Evolutionary conservation across 2,797 vertebrate genomes (phyloP).

Genomic region (Euphonia xanthogaster): DNA sequence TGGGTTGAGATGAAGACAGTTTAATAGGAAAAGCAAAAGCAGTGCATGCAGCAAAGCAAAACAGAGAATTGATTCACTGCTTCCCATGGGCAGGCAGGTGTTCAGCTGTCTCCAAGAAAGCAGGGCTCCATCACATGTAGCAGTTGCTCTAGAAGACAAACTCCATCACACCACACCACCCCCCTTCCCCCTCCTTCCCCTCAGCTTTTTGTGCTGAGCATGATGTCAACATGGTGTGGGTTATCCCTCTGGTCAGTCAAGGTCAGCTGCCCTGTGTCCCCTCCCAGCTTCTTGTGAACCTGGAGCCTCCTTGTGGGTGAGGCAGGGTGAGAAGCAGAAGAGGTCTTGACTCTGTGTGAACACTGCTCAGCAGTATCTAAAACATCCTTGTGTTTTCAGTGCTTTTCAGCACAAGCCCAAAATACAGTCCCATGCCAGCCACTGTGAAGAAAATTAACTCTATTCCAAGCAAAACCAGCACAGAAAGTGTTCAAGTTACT

Average conservation of each 20-base stretch:
- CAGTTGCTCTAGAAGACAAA: neutral
- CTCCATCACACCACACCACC: neutral
- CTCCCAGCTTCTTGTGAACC: neutral
- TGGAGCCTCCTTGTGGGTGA: neutral
- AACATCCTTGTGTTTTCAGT: neutral
- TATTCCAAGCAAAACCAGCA: neutral
- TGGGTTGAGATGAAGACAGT: neutral
- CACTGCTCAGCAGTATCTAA: neutral
- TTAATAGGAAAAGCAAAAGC: neutral
- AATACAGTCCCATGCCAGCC: neutral
- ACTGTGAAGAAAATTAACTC: neutral
- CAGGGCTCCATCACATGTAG: too few relatives aligned
- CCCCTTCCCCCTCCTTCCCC: neutral
- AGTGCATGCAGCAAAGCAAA: neutral
- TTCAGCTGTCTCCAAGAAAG: neutral
- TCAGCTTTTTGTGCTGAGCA: neutral
- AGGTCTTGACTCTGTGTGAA: neutral
- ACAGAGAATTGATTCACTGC: neutral
- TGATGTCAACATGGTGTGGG: neutral
- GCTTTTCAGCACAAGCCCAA: neutral
- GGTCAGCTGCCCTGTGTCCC: neutral
- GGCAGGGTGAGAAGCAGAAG: neutral
- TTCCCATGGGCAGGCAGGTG: neutral
- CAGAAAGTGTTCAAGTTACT: slow-evolving; percentile 76
- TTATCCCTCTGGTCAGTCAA: neutral